These are phyloP conservation scores for Halichondria panicea DNA, from an alignment of 37 sponge, comb jelly and placozoan species.

Conservation along the genomic window DNA sequence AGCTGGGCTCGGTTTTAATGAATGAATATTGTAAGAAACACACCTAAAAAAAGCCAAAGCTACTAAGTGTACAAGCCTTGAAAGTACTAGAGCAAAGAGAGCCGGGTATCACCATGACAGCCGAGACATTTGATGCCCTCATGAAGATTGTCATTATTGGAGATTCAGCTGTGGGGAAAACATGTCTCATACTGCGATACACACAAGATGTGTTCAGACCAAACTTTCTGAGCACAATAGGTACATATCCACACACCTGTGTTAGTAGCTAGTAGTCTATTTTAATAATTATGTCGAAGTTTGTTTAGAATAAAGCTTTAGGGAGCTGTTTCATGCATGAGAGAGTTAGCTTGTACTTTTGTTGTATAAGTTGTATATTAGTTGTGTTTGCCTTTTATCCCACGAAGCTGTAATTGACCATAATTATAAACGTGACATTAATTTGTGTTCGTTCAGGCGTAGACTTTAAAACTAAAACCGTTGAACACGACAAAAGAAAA, in stretches of 20 bases:
- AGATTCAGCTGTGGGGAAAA: slow-evolving; percentile 71
- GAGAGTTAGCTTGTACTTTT: not conserved
- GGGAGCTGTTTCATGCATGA: not conserved
- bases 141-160: slow-evolving; percentile 75
- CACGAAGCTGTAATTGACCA: not conserved
- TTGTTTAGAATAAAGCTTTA: not conserved
- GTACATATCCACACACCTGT: slow-evolving; percentile 10
- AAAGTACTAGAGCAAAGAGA: too few species aligned
- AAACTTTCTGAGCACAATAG: slow-evolving; percentile 72
- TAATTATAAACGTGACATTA: not conserved
- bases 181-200: slow-evolving; percentile 67
- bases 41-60: too few species aligned
- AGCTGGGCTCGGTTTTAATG: too few species aligned
- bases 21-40: too few species aligned
- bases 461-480: slow-evolving; percentile 66
- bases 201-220: slow-evolving; percentile 60
- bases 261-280: not conserved
- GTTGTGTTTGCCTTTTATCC: not conserved
- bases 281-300: not conserved
- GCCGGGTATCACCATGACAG: too few species aligned
- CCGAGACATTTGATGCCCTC: slow-evolving; percentile 46
- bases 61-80: too few species aligned
- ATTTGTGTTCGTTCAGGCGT: slow-evolving; percentile 36
- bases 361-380: too few species aligned
- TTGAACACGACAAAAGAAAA: not conserved